Evolutionary conservation across 2,797 vertebrate species (phyloP), one percentile per base, ranked within the genome.

Genomic region (Scolopax bukidnonensis): DNA sequence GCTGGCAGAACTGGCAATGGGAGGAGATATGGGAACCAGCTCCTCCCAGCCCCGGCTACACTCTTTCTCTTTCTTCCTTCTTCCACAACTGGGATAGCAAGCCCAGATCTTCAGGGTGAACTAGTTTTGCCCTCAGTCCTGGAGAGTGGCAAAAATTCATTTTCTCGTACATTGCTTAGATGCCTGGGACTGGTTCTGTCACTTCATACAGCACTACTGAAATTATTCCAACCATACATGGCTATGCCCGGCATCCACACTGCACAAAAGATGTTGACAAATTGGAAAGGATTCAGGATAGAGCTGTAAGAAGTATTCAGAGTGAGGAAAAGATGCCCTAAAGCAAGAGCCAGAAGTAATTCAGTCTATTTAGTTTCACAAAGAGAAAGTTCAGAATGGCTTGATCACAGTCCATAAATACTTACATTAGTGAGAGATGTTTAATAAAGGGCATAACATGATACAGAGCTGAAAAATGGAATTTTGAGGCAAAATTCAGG

Each of bases 401-500:
- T 87, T 84, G 59, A 89, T 84, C 47, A 73, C 40, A 73, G 78
- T 47, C 87, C 80, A 73, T 76, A 78, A 92, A 89, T 67, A 82
- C 65, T 81, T 82, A 65, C 3, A 48, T 84, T 79, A 82, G 28
- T 53, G 38, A 89, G 28, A 84, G 56, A 67, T 18, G 53, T 87
- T 93, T 94, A 95, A 87, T 86, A 94, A 82, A 87, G n/a, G 25
- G 51, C 38, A 67, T 76, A 91, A 69, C 20, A 88, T 84, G 77
- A 76, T 25, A 64, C 4, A 83, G 73, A 90, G 45, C 4, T 87
- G 32, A 95, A 95, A 91, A 94, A 87, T 61, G 30, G 56, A 95
- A 89, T 33, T 82, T 21, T 40, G 45, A 90, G 53, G 67, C 68
- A 93, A 95, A 96, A 94, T 59, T 74, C 56, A 71, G 48, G 24